Conservation (phyloP, 2,113 vertebrate species). For the Nematolebias whitei region DNA sequence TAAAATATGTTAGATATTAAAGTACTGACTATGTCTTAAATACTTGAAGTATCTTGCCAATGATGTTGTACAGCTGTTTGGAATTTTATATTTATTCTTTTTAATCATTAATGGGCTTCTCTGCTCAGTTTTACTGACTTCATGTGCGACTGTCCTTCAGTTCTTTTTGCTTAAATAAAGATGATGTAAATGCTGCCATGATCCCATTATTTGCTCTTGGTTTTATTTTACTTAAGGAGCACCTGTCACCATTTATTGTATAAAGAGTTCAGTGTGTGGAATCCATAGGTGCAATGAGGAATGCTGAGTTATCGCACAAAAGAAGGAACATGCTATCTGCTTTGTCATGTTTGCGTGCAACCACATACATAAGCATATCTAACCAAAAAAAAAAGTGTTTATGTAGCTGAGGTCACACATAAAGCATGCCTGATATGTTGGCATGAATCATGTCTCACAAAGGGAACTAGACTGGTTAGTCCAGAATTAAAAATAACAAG, state of each 20-base stretch:
- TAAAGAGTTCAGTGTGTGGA: background rate
- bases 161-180: background rate
- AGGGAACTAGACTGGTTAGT: too few species aligned
- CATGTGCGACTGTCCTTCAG: background rate
- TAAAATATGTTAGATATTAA: background rate
- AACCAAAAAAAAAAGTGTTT: constrained; percentile 4
- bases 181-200: background rate
- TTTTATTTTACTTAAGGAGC: background rate
- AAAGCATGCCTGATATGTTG: background rate
- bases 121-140: background rate
- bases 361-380: constrained; percentile 11
- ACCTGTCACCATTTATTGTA: background rate
- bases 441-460: background rate
- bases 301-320: constrained; percentile 7
- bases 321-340: background rate
- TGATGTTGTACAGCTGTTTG: background rate
- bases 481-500: too few species aligned
- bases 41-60: background rate
- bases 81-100: constrained; percentile 1
- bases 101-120: background rate
- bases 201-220: background rate
- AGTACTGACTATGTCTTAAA: background rate
- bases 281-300: constrained; percentile 7
- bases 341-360: background rate
- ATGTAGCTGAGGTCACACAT: constrained; percentile 9